Conservation (phyloP, 2,113 vertebrate genomes). For the Axis porcinus region DNA sequence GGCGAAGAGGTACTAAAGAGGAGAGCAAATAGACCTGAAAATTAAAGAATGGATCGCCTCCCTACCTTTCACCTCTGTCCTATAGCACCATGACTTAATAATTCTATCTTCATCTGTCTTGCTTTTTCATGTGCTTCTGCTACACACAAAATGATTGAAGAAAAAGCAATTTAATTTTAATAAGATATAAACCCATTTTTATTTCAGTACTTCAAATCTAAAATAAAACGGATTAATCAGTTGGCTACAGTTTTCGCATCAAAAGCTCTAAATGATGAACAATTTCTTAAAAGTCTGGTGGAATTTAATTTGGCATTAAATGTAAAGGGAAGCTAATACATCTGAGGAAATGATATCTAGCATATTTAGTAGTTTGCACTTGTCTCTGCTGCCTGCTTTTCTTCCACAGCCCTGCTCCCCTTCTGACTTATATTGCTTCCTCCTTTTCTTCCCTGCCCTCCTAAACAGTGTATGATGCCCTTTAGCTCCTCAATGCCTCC, state of each 20-base stretch:
- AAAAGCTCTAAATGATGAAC: constrained; percentile 4
- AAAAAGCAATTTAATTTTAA: constrained; percentile 45
- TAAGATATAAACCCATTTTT: constrained; percentile 28
- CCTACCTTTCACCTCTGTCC: neutral
- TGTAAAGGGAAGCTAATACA: neutral
- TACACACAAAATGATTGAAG: neutral
- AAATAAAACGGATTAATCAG: neutral
- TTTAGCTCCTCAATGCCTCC: neutral
- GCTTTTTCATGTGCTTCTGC: constrained; percentile 28
- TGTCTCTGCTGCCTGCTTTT: neutral
- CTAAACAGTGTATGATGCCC: neutral
- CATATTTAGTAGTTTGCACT: neutral
- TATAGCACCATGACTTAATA: neutral
- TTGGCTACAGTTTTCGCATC: neutral
- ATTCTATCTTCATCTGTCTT: constrained; percentile 6
- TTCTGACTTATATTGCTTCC: neutral
- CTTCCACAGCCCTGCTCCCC: neutral
- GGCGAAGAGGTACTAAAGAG: neutral
- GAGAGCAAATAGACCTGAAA: neutral
- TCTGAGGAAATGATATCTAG: neutral
- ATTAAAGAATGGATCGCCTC: neutral
- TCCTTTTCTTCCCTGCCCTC: neutral
- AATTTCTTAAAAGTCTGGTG: neutral
- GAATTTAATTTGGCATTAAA: constrained; percentile 6
- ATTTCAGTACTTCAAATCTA: constrained; percentile 32